Base-by-base conservation (phyloP, 2,888 invertebrate species). In the Harpalus rufipes region DNA sequence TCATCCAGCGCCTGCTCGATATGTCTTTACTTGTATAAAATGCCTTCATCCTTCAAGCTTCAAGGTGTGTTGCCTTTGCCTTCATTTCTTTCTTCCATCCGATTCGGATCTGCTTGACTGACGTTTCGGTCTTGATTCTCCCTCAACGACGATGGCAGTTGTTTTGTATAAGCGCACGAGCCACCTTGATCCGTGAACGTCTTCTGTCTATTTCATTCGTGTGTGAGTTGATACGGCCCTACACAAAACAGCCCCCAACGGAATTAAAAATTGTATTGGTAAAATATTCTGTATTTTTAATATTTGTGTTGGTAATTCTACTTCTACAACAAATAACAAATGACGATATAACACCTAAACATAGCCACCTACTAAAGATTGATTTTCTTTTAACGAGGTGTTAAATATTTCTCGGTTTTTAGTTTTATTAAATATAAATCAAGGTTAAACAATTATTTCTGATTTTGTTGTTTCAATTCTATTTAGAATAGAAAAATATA, bases 21-120 rank as follows among this genome's bases (percentile, higher is more conserved):
- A 32, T 68, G 65, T 25, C 7, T 65, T 21, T 8, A 32, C 32
- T 32, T 32, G 32, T 32, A 32, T 32, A 32, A 32, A 32, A 10
- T 65, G 16, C 68, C 63, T 18, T 63, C 63, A 12, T 25, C 63
- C 63, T 63, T 25, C 21, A 25, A 32, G n/a, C 68, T 68, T 68
- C 68, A 68, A 68, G 68, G 68, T 68, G 32, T 68, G 32, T 68
- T 63, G 32, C 68, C 39, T 68, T 32, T 32, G 32, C 32, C 32
- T 32, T 25, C 3, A 3, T 3, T 25, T 63, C 63, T 63, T 68
- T 68, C 68, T 68, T 68, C 7, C 39, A 32, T 68, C 68, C 68
- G 68, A 68, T 68, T 74, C 32, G 39, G 63, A 81, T 81, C 81
- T 65, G 63, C 63, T 61, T 81, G 81, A 81, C 44, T 81, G 81